Percentiles rank a stretch among this genome's conserved stretches.
These are phyloP conservation scores for Cyprinodon diabolis DNA, from an alignment of 2,797 vertebrate genomes.

Conservation along the genomic window DNA sequence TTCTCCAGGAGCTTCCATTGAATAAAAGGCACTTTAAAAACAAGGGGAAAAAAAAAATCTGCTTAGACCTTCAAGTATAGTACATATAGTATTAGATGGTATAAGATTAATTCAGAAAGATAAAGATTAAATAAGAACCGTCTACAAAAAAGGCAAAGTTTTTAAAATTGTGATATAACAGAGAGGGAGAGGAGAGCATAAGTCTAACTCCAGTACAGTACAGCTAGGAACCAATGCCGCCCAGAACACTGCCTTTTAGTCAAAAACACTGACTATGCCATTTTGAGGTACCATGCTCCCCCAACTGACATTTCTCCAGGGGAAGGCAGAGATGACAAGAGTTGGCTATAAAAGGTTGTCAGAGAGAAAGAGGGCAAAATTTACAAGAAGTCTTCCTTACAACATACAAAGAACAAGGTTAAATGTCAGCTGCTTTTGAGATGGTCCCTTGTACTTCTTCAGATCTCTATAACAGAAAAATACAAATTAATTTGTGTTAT, in stretches of 20 bases:
- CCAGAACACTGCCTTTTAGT: conserved; percentile 81
- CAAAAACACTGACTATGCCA: conserved; percentile 74
- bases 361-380: conserved; percentile 48
- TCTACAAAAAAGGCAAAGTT: conserved; percentile 2
- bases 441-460: conserved; percentile 31
- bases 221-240: conserved; percentile 75
- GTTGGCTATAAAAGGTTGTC: conserved; percentile 54
- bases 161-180: conserved; percentile 48
- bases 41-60: not conserved
- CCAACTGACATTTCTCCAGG: conserved; percentile 79
- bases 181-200: conserved; percentile 28
- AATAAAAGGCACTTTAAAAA: not conserved
- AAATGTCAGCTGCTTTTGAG: conserved; percentile 17
- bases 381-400: conserved; percentile 21
- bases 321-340: conserved; percentile 45
- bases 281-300: conserved; percentile 73
- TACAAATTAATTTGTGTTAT: conserved; percentile 9
- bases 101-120: not conserved
- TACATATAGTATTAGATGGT: no score
- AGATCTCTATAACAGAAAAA: conserved; percentile 10
- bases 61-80: no score
- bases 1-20: not conserved
- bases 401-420: conserved; percentile 20
- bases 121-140: not conserved
- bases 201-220: conserved; percentile 57